phyloP scores from a whole-genome alignment of 1,140 invertebrate genomes.

The Antheraea mylitta region DNA sequence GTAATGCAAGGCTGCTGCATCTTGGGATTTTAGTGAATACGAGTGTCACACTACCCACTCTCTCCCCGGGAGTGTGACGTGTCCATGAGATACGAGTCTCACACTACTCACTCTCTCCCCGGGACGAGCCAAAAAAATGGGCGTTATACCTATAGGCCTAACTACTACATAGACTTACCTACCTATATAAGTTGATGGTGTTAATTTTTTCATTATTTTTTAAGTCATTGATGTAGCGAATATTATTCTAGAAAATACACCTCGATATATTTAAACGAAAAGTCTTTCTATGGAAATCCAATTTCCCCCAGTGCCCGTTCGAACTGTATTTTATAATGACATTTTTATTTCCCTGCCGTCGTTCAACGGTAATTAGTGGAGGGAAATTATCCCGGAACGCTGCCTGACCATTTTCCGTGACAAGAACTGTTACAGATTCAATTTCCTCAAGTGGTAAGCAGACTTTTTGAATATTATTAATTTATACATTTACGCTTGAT shows the following conservation, averaged over 20 bases:
- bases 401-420: neutral
- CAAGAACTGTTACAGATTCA: neutral
- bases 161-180: no score
- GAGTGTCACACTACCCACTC: no score
- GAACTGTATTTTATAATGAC: slow-evolving; percentile 1
- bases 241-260: neutral
- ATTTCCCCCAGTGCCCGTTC: neutral
- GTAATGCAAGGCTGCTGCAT: no score
- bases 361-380: neutral
- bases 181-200: no score
- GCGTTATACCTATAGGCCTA: no score
- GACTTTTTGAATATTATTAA: neutral
- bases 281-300: neutral
- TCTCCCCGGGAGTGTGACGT: no score
- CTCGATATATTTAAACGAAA: slow-evolving; percentile 1
- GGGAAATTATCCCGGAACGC: neutral
- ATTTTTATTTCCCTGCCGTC: slow-evolving; percentile 1
- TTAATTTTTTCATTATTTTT: no score
- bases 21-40: no score
- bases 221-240: neutral
- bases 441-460: neutral
- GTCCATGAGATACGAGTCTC: no score
- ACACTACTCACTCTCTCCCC: no score
- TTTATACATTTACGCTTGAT: neutral
- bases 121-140: no score